Evolutionary conservation across 2,888 invertebrate species (phyloP), one percentile per base, ranked within the genome.

Genomic region (Perizoma flavofasciatum): DNA sequence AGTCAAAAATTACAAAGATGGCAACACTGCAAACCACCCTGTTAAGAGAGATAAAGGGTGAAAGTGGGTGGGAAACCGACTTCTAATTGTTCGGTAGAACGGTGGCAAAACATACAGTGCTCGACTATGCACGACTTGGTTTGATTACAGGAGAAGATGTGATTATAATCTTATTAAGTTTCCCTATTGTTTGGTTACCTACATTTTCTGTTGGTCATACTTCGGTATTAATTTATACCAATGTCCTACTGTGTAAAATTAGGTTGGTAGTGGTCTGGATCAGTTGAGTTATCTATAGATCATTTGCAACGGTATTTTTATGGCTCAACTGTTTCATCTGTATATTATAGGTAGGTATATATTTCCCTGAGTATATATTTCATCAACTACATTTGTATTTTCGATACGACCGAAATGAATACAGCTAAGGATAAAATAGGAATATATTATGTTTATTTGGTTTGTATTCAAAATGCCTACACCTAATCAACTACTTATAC

Each of bases 31-130:
- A 44, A 43, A 40, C 41, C 47, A 35, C 43, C 41, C 41, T 5
- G 9, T 39, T 10, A 11, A 35, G 35, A 47, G 35, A 47, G 55
- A 49, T 37, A 35, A 34, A 39, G 49, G 58, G 72, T 71, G 69
- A 70, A 67, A 70, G 63, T 69, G 67, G 65, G 66, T 68, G 65
- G 63, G 66, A 60, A 61, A 72, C 72, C 73, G 75, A 76, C 67
- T 74, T 70, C 72, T 77, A 80, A 83, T 82, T 83, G 81, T 76
- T 75, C 70, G 63, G 71, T 69, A 72, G 72, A 60, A 61, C 57
- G 57, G 59, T 52, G 61, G 55, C 47, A 44, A 46, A 75, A 69
- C 69, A 72, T 71, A 73, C 75, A 73, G 65, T 72, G 67, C 68
- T 71, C 67, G 71, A 41, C 5, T 10, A 66, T 67, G 69, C 71